Base-by-base conservation (phyloP, 2,888 invertebrate species). In the Xanthorhoe spadicearia region DNA sequence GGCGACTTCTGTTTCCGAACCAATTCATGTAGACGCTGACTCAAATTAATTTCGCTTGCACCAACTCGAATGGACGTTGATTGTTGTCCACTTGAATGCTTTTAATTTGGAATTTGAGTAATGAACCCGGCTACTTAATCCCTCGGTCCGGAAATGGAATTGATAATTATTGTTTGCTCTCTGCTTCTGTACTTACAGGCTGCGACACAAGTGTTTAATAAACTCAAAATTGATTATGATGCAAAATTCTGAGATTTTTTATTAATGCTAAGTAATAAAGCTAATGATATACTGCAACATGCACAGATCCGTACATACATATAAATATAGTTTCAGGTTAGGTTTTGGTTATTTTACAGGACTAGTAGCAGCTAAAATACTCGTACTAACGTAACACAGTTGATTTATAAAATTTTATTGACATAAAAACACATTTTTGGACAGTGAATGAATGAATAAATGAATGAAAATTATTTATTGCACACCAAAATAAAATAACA, bases 1-100 rank as follows among this genome's bases (percentile, higher is more conserved):
- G 74, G 75, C 72, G 74, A 78, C 81, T 75, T 77, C 75, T 72
- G 76, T 75, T 80, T 77, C 77, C 74, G 76, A 80, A 78, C 75
- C 73, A 79, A 83, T 81, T 80, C 79, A 73, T 74, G 76, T 74
- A 80, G 78, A 77, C 74, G 76, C 70, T 74, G 68, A 75, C 71
- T 75, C 62, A 75, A 72, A 76, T 78, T 80, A 77, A 80, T 80
- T 81, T 77, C 73, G 77, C 62, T 61, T 61, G 71, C 68, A 69
- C 64, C 67, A 66, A 59, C 63, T 67, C 54, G 28, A 71, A 71
- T 70, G 56, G 64, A 53, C 62, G 68, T 70, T 68, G 70, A 68
- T 75, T 72, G 71, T 74, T 71, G 70, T 54, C 62, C 59, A 61
- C 59, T 70, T 69, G 23, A 67, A 68, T 58, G 62, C 48, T 56